Conservation (phyloP, 2,797 vertebrate genomes). For the Lithobates pipiens region DNA sequence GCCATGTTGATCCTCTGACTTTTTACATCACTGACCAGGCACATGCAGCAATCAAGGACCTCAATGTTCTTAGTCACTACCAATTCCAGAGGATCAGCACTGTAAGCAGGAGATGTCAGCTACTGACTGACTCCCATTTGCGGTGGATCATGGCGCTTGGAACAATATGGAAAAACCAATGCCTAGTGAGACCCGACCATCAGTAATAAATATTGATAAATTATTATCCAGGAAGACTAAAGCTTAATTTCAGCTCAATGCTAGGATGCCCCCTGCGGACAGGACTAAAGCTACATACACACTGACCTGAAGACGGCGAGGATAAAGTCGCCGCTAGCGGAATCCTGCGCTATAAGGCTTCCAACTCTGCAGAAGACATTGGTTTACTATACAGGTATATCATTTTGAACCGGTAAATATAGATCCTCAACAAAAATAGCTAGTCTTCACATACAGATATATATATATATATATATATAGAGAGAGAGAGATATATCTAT, state of each 20-base stretch:
- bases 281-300: background rate
- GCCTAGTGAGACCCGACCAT: too few relatives aligned
- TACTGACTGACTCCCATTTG: too few relatives aligned
- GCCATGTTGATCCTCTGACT: too few relatives aligned
- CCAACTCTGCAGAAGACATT: background rate
- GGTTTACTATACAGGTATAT: slow-evolving; percentile 16
- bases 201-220: background rate
- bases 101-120: too few relatives aligned
- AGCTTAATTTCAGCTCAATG: background rate
- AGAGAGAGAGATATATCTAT: background rate
- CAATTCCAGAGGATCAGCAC: too few relatives aligned
- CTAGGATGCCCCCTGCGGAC: slow-evolving; percentile 8
- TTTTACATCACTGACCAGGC: too few relatives aligned
- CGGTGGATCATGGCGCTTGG: too few relatives aligned
- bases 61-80: too few relatives aligned
- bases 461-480: background rate
- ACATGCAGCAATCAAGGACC: too few relatives aligned
- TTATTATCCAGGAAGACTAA: slow-evolving; percentile 12
- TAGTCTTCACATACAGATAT: slow-evolving; percentile 31
- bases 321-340: too few relatives aligned
- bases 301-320: background rate
- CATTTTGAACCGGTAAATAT: slow-evolving; percentile 20
- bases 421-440: slow-evolving; percentile 47
- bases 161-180: too few relatives aligned
- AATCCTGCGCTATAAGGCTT: slow-evolving; percentile 1